Base-by-base conservation (phyloP, 2,888 invertebrate genomes). In the Psylliodes chrysocephalus region DNA sequence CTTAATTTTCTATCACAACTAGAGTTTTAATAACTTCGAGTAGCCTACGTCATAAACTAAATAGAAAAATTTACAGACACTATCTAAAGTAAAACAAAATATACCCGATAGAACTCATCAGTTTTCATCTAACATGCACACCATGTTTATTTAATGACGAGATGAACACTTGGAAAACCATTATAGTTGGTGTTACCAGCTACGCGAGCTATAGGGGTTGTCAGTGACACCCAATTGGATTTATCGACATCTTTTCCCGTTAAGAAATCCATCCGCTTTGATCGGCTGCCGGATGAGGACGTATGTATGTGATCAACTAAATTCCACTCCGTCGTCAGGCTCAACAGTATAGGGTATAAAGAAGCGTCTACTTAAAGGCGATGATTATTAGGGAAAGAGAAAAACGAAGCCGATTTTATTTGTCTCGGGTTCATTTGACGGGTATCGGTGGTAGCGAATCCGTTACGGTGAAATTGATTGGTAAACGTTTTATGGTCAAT, bases 181-280 rank as follows among this genome's bases (percentile, higher is more conserved):
- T 57, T 63, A 63, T 52, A 28, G 35, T 25, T 52, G 38, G 18
- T 38, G 52, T 52, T 52, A 63, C 56, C 56, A 51, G 56, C 62
- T 15, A 4, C 19, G 7, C 5, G n/a, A 47, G 35, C 22, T 55
- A 40, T 38, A 30, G 22, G 55, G 54, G 44, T 52, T 57, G 63
- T 57, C 46, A 57, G 35, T 10, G 63, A 56, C 57, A 63, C 35
- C 56, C 35, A 63, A 63, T 63, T 44, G 38, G 51, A 57, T 59
- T 59, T 59, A 49, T 57, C 42, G 52, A 57, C 38, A 57, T 62
- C 30, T 56, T 35, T 51, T 51, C 19, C 19, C 28, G 30, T 25
- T 33, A 44, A 51, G 12, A 51, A 56, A 17, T 33, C 38, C 38
- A 47, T 40, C 59, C 61, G 18, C 49, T 49, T 59, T 59, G 59